Base-by-base conservation (phyloP, 1,140 invertebrate species). In the Solen grandis region DNA sequence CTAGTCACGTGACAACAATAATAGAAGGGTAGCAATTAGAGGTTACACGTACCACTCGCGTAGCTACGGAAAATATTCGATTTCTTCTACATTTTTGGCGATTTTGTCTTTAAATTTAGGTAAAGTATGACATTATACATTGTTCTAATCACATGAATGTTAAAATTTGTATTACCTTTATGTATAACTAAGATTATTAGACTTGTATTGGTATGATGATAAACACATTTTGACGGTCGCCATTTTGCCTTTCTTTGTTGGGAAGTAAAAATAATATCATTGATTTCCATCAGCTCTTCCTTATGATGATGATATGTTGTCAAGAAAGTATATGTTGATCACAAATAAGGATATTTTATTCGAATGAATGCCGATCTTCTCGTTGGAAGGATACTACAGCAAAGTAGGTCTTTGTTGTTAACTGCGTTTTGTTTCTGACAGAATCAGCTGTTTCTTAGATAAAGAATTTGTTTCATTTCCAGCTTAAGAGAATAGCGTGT, bases 21-120 rank as follows among this genome's bases (percentile, higher is more conserved):
- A 78, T 78, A 78, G 60, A 63, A 68, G 75, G 63, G 52, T 78
- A 68, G 75, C 75, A 78, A 78, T 65, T 78, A 78, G 65, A 78
- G 75, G 75, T 78, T 78, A 78, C 75, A 78, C 75, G 75, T 78
- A 69, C 65, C 31, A 69, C 31, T 29, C n/a, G 31, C 63, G 22
- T 78, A 78, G 33, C 75, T 78, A 55, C 63, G 75, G 33, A 57
- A 14, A 38, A 41, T 8, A 16, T 35, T 25, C 14, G n/a, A 59
- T 66, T 36, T 68, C 33, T 1, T 35, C 19, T 10, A 38, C 33
- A 52, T 22, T 4, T 31, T 10, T 25, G 13, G 36, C 25, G 25
- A 57, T 31, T 46, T 59, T n/a, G 3, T 8, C 13, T 38, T n/a
- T 29, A 46, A 0, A 27, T 29, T 46, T 62, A 19, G 36, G 57